A percentile compares a stretch with the other conserved stretches of the same genome.
Conservation (phyloP, 2,888 invertebrate genomes). For the Ctena decussata region DNA sequence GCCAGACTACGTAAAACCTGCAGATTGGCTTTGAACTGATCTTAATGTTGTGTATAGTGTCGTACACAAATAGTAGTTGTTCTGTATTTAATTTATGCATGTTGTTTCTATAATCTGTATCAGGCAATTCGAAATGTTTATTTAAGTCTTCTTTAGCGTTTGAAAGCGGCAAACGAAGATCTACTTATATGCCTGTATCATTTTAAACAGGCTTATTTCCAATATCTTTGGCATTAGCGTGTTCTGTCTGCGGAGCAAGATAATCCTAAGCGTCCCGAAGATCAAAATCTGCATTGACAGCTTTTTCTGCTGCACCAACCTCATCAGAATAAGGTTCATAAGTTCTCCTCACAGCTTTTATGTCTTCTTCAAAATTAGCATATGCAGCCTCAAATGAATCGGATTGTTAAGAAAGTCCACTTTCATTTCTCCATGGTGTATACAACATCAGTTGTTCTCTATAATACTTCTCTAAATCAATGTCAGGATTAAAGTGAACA, state of each 20-base stretch:
- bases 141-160: constrained; percentile 4
- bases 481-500: constrained; percentile 65
- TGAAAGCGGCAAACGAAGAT: constrained; percentile 48
- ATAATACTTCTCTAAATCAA: constrained; percentile 73
- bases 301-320: constrained; percentile 42
- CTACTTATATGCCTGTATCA: constrained; percentile 44
- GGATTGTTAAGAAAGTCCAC: not conserved
- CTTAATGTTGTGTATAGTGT: constrained; percentile 55
- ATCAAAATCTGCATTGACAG: constrained; percentile 27
- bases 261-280: constrained; percentile 46
- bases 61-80: constrained; percentile 60
- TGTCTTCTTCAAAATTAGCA: constrained; percentile 22
- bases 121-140: constrained; percentile 39
- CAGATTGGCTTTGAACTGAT: constrained; percentile 45
- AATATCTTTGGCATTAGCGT: constrained; percentile 39
- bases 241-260: constrained; percentile 56
- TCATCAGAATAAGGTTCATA: constrained; percentile 49
- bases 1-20: no score
- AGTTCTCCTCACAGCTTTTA: constrained; percentile 26
- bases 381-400: constrained; percentile 25
- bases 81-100: constrained; percentile 55
- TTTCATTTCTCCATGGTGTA: constrained; percentile 80
- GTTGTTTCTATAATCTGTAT: constrained; percentile 51
- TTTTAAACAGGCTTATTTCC: not conserved
- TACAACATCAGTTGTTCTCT: constrained; percentile 78